Percentiles rank a stretch among this genome's conserved stretches.
These are phyloP conservation scores for Netelia melanura DNA, from an alignment of 2,888 invertebrate genomes.

Conservation along the genomic window DNA sequence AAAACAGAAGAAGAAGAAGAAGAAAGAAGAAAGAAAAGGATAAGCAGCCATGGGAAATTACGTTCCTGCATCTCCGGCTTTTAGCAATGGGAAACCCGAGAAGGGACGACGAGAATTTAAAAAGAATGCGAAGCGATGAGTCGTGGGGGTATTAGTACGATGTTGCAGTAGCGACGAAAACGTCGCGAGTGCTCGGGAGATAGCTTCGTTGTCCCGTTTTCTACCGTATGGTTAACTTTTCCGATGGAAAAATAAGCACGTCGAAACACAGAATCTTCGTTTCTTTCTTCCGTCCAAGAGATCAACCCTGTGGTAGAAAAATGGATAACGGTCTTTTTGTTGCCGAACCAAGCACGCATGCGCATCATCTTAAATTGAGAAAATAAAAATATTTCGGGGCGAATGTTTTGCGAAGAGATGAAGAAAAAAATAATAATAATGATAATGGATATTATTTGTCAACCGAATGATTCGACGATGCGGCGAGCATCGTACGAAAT, in stretches of 20 bases:
- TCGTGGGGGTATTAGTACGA: neutral
- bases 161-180: too few relatives aligned
- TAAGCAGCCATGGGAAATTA: neutral
- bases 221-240: too few relatives aligned
- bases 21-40: constrained; percentile 22
- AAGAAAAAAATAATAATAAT: constrained; percentile 39
- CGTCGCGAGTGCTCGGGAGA: too few relatives aligned
- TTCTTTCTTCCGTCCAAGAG: too few relatives aligned
- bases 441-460: constrained; percentile 58
- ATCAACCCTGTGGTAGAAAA: neutral
- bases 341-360: too few relatives aligned
- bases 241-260: too few relatives aligned
- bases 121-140: constrained; percentile 21
- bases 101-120: constrained; percentile 31
- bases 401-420: constrained; percentile 47
- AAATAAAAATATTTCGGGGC: constrained; percentile 45
- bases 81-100: constrained; percentile 52
- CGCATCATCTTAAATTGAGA: constrained; percentile 1
- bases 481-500: constrained; percentile 16
- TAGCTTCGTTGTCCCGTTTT: too few relatives aligned
- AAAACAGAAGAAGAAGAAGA: constrained; percentile 29
- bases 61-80: constrained; percentile 2
- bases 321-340: constrained; percentile 2
- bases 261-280: too few relatives aligned
- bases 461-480: constrained; percentile 45